Conservation (phyloP, 2,888 invertebrate genomes). For the Drosophila affinis region DNA sequence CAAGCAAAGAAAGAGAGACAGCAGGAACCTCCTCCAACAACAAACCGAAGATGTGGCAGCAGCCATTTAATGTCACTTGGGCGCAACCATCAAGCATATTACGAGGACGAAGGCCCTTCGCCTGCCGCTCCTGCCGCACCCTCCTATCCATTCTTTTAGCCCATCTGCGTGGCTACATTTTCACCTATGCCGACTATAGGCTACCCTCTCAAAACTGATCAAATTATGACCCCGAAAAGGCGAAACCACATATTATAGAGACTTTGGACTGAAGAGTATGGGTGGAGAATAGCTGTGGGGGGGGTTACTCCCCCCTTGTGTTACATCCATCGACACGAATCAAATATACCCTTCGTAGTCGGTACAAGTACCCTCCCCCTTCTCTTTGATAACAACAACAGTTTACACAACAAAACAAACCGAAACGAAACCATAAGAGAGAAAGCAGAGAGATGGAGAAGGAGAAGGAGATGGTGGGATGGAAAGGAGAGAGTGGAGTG, state of each 20-base stretch:
- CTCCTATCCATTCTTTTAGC: slow-evolving; percentile 5
- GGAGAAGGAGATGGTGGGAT: neutral
- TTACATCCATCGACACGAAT: neutral
- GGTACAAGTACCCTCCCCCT: slow-evolving; percentile 26
- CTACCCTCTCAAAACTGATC: neutral
- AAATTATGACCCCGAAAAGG: too few species aligned
- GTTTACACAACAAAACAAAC: slow-evolving; percentile 74
- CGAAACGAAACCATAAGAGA: slow-evolving; percentile 27
- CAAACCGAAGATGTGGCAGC: slow-evolving; percentile 56
- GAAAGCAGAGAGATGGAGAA: slow-evolving; percentile 8
- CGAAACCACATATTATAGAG: too few species aligned
- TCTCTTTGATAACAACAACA: slow-evolving; percentile 70
- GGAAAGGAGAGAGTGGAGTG: slow-evolving; percentile 8
- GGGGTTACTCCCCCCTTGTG: neutral
- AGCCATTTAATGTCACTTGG: slow-evolving; percentile 78
- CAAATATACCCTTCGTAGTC: slow-evolving; percentile 49
- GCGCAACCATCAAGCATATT: slow-evolving; percentile 78
- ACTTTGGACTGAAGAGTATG: too few species aligned
- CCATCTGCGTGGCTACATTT: neutral
- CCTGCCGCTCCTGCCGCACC: neutral
- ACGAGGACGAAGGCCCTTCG: slow-evolving; percentile 54
- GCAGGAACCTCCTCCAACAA: neutral
- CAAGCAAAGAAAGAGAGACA: slow-evolving; percentile 5
- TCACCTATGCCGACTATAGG: neutral
- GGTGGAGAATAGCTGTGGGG: too few species aligned